Evolutionary conservation across 2,113 vertebrate species (phyloP), one percentile per base, ranked within the genome.

Genomic region (Suncus etruscus): DNA sequence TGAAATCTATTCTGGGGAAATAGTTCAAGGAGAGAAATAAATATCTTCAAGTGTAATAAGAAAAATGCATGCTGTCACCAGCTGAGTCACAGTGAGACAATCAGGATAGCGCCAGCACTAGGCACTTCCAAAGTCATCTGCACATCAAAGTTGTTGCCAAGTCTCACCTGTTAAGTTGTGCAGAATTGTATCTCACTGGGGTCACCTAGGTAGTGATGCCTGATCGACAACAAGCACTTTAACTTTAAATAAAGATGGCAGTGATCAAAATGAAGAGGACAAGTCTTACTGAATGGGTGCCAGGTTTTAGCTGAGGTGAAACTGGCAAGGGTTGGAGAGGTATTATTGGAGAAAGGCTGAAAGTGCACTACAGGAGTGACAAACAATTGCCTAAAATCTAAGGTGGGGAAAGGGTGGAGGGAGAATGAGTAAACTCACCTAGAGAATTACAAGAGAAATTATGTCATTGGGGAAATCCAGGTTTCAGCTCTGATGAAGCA

Each of bases 381-480:
- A 25, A 70, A 66, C 32, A 45, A 18, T 72, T 63, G 51, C 18
- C 54, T 39, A 18, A 15, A 31, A 1, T n/a, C 82, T 77, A 32
- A 72, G 48, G 15, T n/a, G 15, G 63, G 24, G 27, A 32, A 45
- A 94, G 76, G 82, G 39, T 47, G 82, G 63, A 27, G 63, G 22
- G 48, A 48, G 18, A 29, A 58, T 51, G 39, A 51, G 29, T 16
- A 80, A 86, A 76, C 39, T 50, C 73, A 87, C 83, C 86, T 80
- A 47, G 86, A 39, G 32, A 79, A 83, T 74, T 50, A 11, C 11
- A 58, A 51, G 39, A 50, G 50, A 39, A 16, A 45, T 54, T 85
- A 92, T 6, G 54, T 94, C 92, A 95, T 86, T 24, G 95, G 94
- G 88, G 63, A 96, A 96, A 90, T 61, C 92, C 95, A 94, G 68